A percentile compares a stretch with the other conserved stretches of the same genome.
Conservation (phyloP, 1,140 invertebrate genomes). For the Lasaia peninsularis region DNA sequence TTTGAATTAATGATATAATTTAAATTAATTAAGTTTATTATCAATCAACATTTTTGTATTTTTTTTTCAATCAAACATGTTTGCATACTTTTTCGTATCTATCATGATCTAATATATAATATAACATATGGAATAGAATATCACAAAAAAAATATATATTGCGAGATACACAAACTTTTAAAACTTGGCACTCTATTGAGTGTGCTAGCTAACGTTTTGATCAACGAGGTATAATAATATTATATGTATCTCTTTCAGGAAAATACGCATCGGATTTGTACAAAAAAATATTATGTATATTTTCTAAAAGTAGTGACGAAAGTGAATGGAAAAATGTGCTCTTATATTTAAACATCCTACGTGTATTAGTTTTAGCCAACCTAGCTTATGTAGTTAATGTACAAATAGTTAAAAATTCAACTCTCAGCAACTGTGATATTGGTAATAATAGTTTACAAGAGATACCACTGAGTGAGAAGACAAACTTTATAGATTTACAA, state of each 20-base stretch:
- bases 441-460: conserved; percentile 51
- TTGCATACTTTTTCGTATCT: no score
- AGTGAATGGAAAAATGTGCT: conserved; percentile 55
- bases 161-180: neutral
- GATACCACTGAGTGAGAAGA: conserved; percentile 46
- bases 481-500: conserved; percentile 57
- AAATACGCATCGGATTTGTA: conserved; percentile 55
- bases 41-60: no score
- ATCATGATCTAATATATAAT: no score
- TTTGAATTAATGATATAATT: no score
- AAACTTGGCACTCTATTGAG: no score
- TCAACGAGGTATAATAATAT: no score
- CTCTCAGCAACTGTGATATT: conserved; percentile 54
- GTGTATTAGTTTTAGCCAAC: conserved; percentile 50
- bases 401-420: conserved; percentile 60
- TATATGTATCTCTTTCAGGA: conserved; percentile 39
- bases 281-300: conserved; percentile 46
- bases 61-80: no score
- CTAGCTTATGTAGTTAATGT: conserved; percentile 63
- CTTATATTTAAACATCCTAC: conserved; percentile 55
- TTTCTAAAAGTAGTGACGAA: conserved; percentile 44
- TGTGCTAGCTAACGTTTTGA: no score
- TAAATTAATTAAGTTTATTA: no score
- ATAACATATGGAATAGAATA: no score
- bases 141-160: no score